phyloP scores from a whole-genome alignment of 2,113 vertebrate species.

The Acinonyx jubatus region DNA sequence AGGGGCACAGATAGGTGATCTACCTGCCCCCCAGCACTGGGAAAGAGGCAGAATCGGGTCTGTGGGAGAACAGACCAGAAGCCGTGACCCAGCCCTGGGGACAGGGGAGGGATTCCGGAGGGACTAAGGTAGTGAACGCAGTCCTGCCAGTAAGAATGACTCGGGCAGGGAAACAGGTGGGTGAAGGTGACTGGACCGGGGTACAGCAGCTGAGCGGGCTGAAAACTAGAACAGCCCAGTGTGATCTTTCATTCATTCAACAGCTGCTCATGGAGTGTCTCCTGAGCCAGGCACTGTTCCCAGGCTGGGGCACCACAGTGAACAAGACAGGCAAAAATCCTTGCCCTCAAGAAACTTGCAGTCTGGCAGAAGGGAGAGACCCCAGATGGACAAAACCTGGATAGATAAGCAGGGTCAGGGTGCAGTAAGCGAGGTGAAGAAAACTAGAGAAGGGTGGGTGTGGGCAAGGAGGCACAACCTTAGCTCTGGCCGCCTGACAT shows the following conservation, averaged over 20 bases:
- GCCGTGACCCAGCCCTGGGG: neutral
- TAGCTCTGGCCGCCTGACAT: rapidly evolving
- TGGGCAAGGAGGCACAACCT: neutral
- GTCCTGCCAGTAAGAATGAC: neutral
- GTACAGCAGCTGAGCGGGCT: rapidly evolving
- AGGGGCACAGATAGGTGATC: neutral
- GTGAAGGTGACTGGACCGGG: neutral
- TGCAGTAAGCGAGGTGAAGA: rapidly evolving
- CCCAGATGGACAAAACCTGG: neutral
- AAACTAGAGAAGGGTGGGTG: neutral
- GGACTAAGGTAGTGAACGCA: neutral
- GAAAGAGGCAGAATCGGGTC: neutral
- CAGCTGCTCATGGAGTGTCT: neutral
- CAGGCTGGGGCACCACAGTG: neutral
- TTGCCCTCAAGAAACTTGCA: neutral
- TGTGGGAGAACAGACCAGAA: neutral
- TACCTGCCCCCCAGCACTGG: too few species aligned
- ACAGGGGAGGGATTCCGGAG: neutral
- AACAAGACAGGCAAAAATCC: neutral
- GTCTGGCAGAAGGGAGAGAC: neutral
- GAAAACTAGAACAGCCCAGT: neutral
- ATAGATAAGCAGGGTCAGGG: neutral
- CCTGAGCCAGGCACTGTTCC: rapidly evolving
- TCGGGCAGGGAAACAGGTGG: neutral
- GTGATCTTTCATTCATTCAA: rapidly evolving